These are phyloP conservation scores for Patella caerulea DNA, from an alignment of 2,888 invertebrate genomes.

Conservation along the genomic window DNA sequence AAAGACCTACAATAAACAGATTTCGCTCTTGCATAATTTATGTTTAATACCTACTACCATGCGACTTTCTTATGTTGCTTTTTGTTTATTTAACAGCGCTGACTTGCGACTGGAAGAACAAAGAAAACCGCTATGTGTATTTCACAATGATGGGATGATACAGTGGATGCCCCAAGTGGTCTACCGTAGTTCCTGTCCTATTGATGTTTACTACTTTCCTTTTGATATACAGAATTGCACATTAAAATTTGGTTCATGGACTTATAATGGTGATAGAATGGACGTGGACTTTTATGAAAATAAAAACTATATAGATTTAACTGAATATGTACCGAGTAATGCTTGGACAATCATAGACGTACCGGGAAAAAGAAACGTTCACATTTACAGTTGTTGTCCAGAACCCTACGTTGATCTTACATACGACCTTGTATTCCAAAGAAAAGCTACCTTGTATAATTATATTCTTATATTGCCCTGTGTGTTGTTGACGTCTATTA, in stretches of 20 bases:
- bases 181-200: slow-evolving; percentile 69
- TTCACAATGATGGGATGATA: slow-evolving; percentile 60
- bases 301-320: slow-evolving; percentile 51
- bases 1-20: too few species aligned
- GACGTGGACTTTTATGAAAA: slow-evolving; percentile 56
- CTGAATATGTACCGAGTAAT: slow-evolving; percentile 68
- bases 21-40: too few species aligned
- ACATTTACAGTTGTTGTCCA: slow-evolving; percentile 63
- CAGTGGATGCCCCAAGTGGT: slow-evolving; percentile 67
- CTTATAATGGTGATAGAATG: slow-evolving; percentile 65
- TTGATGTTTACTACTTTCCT: slow-evolving; percentile 70
- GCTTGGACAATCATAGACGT: slow-evolving; percentile 68
- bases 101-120: slow-evolving; percentile 69
- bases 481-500: slow-evolving; percentile 71
- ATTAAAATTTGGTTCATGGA: slow-evolving; percentile 71
- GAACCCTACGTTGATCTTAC: slow-evolving; percentile 67
- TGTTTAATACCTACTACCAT: too few species aligned
- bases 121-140: slow-evolving; percentile 68
- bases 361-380: slow-evolving; percentile 57
- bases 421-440: slow-evolving; percentile 60
- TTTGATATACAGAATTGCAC: slow-evolving; percentile 70
- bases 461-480: slow-evolving; percentile 72
- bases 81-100: slow-evolving; percentile 60
- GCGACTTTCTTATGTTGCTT: not conserved
- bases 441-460: slow-evolving; percentile 67